Conservation (phyloP, 2,113 vertebrate species). For the Ailurus styani region DNA sequence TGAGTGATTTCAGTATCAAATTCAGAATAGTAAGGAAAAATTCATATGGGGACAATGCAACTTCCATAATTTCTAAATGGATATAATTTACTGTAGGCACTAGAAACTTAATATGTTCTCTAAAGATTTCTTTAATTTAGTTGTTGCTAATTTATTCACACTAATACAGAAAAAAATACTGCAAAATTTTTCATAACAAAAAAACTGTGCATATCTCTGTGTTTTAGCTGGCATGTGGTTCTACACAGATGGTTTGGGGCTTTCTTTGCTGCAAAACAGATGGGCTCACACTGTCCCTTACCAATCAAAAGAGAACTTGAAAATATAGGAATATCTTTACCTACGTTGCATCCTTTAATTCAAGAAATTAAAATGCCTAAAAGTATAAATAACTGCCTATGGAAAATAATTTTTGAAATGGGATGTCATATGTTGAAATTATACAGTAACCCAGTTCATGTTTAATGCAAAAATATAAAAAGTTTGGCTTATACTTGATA, state of each 20-base stretch:
- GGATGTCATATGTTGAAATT: constrained; percentile 82
- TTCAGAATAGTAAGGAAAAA: constrained; percentile 64
- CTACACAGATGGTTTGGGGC: constrained; percentile 96
- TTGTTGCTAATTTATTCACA: constrained; percentile 90
- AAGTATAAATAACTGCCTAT: constrained; percentile 83
- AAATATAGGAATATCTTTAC: constrained; percentile 88
- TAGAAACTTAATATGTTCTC: constrained; percentile 85
- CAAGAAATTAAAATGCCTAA: constrained; percentile 85
- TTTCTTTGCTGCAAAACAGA: constrained; percentile 97
- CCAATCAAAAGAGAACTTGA: constrained; percentile 88
- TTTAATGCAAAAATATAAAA: constrained; percentile 77
- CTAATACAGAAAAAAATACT: constrained; percentile 87
- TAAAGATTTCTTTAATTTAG: constrained; percentile 88
- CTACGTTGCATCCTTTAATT: constrained; percentile 85
- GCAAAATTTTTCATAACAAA: constrained; percentile 88
- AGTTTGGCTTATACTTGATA: constrained; percentile 74
- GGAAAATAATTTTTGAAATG: constrained; percentile 79
- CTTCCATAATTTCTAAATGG: constrained; percentile 78
- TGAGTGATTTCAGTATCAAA: constrained; percentile 51
- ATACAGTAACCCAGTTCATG: constrained; percentile 80
- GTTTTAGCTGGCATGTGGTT: constrained; percentile 90
- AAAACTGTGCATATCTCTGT: constrained; percentile 90
- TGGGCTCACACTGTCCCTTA: constrained; percentile 94
- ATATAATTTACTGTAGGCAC: constrained; percentile 78
- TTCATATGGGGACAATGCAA: constrained; percentile 68